Conservation (phyloP, 2,888 invertebrate species). For the Carterocephalus palaemon region DNA sequence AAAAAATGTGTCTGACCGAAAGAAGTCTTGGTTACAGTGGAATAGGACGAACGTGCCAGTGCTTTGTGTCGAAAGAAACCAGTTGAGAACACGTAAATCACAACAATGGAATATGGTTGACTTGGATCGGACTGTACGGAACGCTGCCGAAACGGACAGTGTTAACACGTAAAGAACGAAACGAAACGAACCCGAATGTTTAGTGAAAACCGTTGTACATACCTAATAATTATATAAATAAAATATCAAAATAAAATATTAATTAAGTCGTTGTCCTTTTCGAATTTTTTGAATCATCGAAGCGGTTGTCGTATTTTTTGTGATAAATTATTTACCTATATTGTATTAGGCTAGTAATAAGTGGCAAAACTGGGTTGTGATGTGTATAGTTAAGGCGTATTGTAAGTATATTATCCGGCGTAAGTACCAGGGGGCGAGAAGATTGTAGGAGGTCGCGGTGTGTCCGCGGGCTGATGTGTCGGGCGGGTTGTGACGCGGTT, state of each 20-base stretch:
- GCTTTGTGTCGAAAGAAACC: conserved; percentile 48
- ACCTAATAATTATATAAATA: conserved; percentile 37
- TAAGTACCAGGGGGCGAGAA: conserved; percentile 19
- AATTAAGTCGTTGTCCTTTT: conserved; percentile 60
- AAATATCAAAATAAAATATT: conserved; percentile 33
- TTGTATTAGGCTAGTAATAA: conserved; percentile 44
- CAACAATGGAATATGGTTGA: conserved; percentile 79
- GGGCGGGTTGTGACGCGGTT: conserved; percentile 62
- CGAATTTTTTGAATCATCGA: conserved; percentile 71
- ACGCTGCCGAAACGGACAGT: conserved; percentile 69
- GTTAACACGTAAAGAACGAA: conserved; percentile 42
- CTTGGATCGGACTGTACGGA: conserved; percentile 45
- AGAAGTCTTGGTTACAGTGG: conserved; percentile 51
- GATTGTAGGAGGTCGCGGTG: conserved; percentile 42
- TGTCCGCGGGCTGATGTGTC: conserved; percentile 62
- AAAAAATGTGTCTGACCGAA: conserved; percentile 75
- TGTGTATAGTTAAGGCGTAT: conserved; percentile 70
- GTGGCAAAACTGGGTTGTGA: conserved; percentile 79
- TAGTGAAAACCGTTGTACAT: conserved; percentile 38
- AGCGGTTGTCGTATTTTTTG: conserved; percentile 79
- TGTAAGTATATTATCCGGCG: conserved; percentile 55
- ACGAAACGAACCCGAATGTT: conserved; percentile 37
- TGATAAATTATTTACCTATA: conserved; percentile 54
- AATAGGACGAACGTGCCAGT: conserved; percentile 67
- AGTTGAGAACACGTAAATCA: conserved; percentile 66